phyloP scores from a whole-genome alignment of 1,140 invertebrate genomes.

The Drosophila repletoides region DNA sequence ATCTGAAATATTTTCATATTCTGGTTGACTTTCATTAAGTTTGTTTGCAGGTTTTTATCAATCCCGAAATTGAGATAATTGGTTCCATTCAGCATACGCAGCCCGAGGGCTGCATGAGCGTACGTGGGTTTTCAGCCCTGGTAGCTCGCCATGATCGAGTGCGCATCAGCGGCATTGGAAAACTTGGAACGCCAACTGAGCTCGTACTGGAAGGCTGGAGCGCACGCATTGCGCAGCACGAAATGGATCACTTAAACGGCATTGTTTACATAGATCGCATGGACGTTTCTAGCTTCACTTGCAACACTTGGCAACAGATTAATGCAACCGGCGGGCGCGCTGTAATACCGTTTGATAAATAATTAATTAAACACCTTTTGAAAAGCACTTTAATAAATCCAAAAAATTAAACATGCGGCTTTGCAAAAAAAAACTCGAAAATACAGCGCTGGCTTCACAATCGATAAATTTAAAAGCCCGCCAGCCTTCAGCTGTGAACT shows the following conservation, averaged over 20 bases:
- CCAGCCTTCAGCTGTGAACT: too few relatives aligned
- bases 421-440: too few relatives aligned
- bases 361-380: neutral
- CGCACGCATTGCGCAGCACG: conserved; percentile 90
- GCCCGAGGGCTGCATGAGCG: conserved; percentile 88
- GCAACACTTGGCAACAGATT: conserved; percentile 48
- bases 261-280: conserved; percentile 88
- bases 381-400: too few relatives aligned
- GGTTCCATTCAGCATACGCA: conserved; percentile 85
- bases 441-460: neutral
- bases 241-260: conserved; percentile 90
- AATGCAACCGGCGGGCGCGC: conserved; percentile 50
- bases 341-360: conserved; percentile 57
- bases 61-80: conserved; percentile 87
- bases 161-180: conserved; percentile 85
- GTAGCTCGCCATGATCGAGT: conserved; percentile 87
- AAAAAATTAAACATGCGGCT: too few relatives aligned
- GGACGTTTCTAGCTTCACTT: conserved; percentile 83
- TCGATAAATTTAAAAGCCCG: neutral
- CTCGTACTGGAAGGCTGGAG: conserved; percentile 86
- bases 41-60: conserved; percentile 86
- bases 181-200: conserved; percentile 83
- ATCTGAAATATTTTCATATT: neutral
- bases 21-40: neutral
- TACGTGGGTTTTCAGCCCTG: conserved; percentile 86